These are phyloP conservation scores for Euplexia lucipara DNA, from an alignment of 2,888 invertebrate genomes.

Conservation along the genomic window DNA sequence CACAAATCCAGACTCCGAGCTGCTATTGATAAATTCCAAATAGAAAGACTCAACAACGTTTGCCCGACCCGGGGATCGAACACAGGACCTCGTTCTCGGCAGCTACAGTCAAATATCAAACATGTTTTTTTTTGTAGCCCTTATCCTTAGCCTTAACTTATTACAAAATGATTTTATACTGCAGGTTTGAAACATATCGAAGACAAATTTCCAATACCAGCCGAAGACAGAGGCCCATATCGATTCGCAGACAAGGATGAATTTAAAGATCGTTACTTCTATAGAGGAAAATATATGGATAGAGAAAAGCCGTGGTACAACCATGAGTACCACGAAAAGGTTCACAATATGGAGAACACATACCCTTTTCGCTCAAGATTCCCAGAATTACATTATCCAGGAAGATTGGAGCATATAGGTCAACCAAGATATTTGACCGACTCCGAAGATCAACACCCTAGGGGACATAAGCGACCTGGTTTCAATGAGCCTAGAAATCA, in stretches of 20 bases:
- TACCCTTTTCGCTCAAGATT: slow-evolving; percentile 9
- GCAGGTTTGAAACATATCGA: slow-evolving; percentile 34
- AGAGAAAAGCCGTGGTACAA: slow-evolving; percentile 30
- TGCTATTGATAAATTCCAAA: too few species aligned
- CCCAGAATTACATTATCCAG: slow-evolving; percentile 28
- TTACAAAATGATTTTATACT: too few species aligned
- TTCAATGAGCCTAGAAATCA: slow-evolving; percentile 4
- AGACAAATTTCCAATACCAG: slow-evolving; percentile 18
- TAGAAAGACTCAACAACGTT: too few species aligned
- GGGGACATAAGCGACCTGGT: slow-evolving; percentile 11
- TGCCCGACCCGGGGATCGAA: too few species aligned
- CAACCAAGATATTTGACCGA: slow-evolving; percentile 14
- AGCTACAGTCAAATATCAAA: too few species aligned
- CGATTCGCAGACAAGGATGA: slow-evolving; percentile 26
- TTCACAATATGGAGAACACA: slow-evolving; percentile 6
- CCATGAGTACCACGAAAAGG: slow-evolving; percentile 25
- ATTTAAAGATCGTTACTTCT: slow-evolving; percentile 25
- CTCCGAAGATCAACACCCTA: slow-evolving; percentile 15
- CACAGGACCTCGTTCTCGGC: too few species aligned
- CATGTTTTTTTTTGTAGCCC: too few species aligned
- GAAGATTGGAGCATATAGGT: slow-evolving; percentile 17
- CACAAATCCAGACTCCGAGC: too few species aligned
- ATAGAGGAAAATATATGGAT: slow-evolving; percentile 13
- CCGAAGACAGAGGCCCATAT: slow-evolving; percentile 23
- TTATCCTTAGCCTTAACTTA: too few species aligned